Evolutionary conservation across 2,888 invertebrate genomes (phyloP), one percentile per base, ranked within the genome.

Genomic region (Xanthorhoe spadicearia): DNA sequence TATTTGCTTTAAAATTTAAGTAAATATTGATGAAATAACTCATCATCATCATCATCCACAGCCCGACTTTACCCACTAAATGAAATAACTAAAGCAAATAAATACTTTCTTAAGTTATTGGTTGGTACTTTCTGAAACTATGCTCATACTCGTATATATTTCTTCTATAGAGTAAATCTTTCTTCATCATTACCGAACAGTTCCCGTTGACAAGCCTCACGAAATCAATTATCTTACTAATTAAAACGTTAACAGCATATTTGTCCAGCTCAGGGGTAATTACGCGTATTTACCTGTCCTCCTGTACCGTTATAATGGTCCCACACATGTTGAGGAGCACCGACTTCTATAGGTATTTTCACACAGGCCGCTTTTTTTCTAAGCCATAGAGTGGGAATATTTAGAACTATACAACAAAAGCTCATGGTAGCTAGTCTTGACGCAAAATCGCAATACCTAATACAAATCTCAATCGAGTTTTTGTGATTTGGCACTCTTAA

Each of bases 301-400:
- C 70, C 52, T 63, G 74, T 81, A 81, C 88, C 87, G 88, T 88
- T 88, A 86, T 86, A 87, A 88, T 87, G 79, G 75, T 77, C 76
- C 84, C 84, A 80, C 84, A 85, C 86, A 86, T 85, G 86, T 82
- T 74, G 82, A 78, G 79, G 82, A 78, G 80, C 77, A 78, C 78
- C 78, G 73, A 18, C 60, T 74, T 76, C 77, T 81, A 84, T 87
- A 84, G 76, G 80, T 85, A 84, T 87, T 86, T 86, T 87, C 86
- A 86, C 86, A 85, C 86, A 87, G 83, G 76, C 76, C 73, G 74
- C 73, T 77, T 82, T 79, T 81, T 77, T 74, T 76, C 69, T 64
- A 68, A 46, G 61, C 58, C 82, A 87, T 68, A 89, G 88, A 88
- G 23, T 49, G 2, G 8, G 10, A n/a, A 64, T 57, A 2, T 62